Base-by-base conservation (phyloP, 2,888 invertebrate genomes). In the Herminia tarsipennalis region DNA sequence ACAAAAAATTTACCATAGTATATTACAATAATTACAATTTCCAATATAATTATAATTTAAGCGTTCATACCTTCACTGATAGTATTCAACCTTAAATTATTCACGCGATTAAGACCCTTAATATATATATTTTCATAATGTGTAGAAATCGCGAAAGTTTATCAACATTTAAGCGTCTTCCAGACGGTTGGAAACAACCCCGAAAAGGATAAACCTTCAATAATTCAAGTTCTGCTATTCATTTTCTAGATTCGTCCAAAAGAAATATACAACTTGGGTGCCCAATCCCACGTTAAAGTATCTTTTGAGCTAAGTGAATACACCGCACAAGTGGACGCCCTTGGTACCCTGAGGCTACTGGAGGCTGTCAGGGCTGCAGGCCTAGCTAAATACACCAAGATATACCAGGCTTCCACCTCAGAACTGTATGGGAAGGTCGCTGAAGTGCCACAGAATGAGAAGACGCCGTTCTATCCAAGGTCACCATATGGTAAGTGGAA, bases 231-330 rank as follows among this genome's bases (percentile, higher is more conserved):
- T 10, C 3, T 1, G 5, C 17, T 5, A n/a, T 27, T n/a, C 5
- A 10, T 25, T n/a, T 73, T 66, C 1, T 68, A 92, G 94, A 92
- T 76, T 78, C 93, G 87, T 68, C 99, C 99, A 0, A 94, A 94
- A 22, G 99, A 99, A 90, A 97, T 99, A 60, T 99, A 99, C 83
- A 99, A 99, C 91, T 92, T 99, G 55, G 99, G 98, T 0, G 99
- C 99, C 0, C 99, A 99, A 81, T 99, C 99, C 63, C 99, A 99
- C 86, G 99, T 99, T 1, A 99, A 99, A 91, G 98, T 99, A 22
- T 99, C 99, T 0, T 99, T 99, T 80, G 99, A 99, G 77, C 92
- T 99, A 51, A 98, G 98, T 71, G 99, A 99, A 87, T 99, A 99
- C 76, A 99, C 99, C 0, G 98, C 99, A 0, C 98, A 99, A 91